phyloP scores from a whole-genome alignment of 2,113 vertebrate species.

The Oceanites oceanicus region DNA sequence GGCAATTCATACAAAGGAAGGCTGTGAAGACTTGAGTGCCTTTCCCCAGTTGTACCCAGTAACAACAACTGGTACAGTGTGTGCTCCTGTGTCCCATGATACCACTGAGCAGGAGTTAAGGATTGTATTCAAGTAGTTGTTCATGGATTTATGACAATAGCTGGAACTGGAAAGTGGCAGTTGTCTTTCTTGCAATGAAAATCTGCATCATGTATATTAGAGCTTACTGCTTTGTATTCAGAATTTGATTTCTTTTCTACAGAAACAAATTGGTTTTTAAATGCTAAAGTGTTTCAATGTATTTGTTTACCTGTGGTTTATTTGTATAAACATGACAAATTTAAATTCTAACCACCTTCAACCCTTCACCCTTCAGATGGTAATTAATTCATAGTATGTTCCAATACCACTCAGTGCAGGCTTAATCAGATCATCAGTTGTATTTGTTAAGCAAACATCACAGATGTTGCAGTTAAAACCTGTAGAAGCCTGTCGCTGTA shows the following conservation, averaged over 20 bases:
- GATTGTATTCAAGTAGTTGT: background rate
- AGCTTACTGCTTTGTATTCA: background rate
- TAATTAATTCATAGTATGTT: slow-evolving; percentile 22
- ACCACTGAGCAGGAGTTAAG: background rate
- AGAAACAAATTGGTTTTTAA: background rate
- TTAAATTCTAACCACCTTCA: background rate
- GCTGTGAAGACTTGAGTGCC: background rate
- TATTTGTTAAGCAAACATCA: no score
- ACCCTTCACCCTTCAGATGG: background rate
- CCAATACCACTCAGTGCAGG: background rate
- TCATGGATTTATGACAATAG: background rate
- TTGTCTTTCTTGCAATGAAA: background rate
- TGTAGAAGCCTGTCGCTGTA: background rate
- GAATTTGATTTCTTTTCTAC: background rate
- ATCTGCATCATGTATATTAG: background rate
- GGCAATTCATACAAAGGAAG: background rate
- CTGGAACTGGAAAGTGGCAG: background rate
- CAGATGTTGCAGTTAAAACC: background rate
- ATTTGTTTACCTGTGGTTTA: background rate
- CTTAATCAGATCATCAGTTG: background rate
- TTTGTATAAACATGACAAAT: background rate
- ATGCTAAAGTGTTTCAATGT: background rate
- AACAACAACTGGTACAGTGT: background rate
- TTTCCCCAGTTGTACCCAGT: background rate
- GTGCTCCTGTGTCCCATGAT: background rate